These are phyloP conservation scores for Ostrea edulis DNA, from an alignment of 1,140 invertebrate genomes.

Conservation along the genomic window DNA sequence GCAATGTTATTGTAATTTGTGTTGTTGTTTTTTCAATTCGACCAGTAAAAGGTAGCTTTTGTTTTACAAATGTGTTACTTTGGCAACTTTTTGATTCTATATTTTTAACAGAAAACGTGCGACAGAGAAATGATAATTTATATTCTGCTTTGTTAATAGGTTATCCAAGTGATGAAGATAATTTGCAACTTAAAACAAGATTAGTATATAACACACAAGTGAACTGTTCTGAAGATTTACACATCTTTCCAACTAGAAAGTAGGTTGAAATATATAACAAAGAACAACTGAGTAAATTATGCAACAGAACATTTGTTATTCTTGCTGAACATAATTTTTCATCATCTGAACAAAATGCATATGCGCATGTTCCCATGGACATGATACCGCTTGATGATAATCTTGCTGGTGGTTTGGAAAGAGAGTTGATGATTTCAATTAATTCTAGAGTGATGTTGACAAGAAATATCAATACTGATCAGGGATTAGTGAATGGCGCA, in stretches of 20 bases:
- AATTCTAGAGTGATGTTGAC: background rate
- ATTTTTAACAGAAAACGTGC: background rate
- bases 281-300: too few species aligned
- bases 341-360: too few species aligned
- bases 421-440: background rate
- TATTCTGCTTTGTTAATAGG: background rate
- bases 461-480: background rate
- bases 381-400: too few species aligned
- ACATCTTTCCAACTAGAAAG: too few species aligned
- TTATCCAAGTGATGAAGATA: background rate
- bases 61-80: background rate
- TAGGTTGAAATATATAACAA: too few species aligned
- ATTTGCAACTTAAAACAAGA: background rate
- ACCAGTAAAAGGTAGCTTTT: background rate
- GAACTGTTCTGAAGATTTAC: too few species aligned
- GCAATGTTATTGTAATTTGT: constrained; percentile 53
- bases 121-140: background rate
- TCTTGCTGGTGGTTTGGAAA: background rate
- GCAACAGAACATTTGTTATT: too few species aligned
- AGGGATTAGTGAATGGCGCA: background rate
- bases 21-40: constrained; percentile 50
- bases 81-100: background rate
- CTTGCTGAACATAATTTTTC: too few species aligned
- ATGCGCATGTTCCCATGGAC: too few species aligned
- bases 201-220: background rate